Evolutionary conservation across 2,888 invertebrate genomes (phyloP), one percentile per base, ranked within the genome.

Genomic region (Candidula unifasciata): DNA sequence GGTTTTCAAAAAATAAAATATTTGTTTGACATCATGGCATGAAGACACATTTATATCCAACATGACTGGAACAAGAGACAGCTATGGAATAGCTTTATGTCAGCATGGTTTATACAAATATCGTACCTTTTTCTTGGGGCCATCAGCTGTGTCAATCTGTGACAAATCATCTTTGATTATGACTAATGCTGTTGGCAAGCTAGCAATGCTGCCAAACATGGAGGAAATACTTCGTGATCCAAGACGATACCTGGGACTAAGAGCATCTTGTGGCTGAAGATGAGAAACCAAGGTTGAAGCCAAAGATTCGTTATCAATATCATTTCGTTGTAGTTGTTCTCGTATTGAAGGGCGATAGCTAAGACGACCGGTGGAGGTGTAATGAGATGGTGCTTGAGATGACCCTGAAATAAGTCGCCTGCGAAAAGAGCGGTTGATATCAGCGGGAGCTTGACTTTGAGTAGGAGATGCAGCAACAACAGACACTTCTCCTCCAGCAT

Each of bases 161-260:
- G 83, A 79, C 30, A 83, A 66, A 78, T 83, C 83, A 80, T 83
- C 79, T 44, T 83, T 83, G 54, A 83, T 69, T 2, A 83, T 80
- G 35, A 79, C 73, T 44, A 83, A 52, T 3, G 83, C 83, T 30
- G 83, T 79, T 24, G 83, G 83, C n/a, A 83, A 80, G 57, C 83
- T 83, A 44, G 73, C 44, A 44, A 83, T 79, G 18, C 83, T 83
- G 24, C 83, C 83, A n/a, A 83, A 60, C 60, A 83, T 16, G 33
- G 83, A 57, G 16, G 83, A 52, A 30, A 83, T 44, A 69, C 83
- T 83, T 3, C 83, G 83, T 33, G 73, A 64, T 18, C 83, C 83
- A 33, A 83, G 79, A 24, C 66, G 54, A n/a, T 79, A 78, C 54
- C 83, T 78, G 30, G 83, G 83, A 27, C 16, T 60, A 16, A 83